These are phyloP conservation scores for Lutraria lutraria DNA, from an alignment of 2,888 invertebrate species.

Conservation along the genomic window DNA sequence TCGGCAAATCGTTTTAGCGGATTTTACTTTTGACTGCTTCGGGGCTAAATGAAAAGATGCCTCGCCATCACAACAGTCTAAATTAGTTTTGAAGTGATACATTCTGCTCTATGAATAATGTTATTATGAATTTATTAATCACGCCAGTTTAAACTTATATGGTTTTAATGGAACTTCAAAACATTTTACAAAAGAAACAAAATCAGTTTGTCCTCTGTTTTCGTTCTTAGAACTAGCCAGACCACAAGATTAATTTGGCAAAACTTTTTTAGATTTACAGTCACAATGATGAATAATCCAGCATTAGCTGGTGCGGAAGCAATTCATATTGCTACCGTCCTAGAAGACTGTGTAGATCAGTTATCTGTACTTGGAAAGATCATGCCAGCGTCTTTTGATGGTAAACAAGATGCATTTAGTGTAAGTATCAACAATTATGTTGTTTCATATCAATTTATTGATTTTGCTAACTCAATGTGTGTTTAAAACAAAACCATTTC, in stretches of 20 bases:
- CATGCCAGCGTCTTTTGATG: constrained; percentile 85
- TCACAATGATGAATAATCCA: not conserved
- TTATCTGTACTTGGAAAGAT: constrained; percentile 85
- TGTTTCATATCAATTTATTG: not conserved
- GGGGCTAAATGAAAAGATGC: too few relatives aligned
- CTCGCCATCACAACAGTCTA: too few relatives aligned
- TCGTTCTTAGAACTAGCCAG: too few relatives aligned
- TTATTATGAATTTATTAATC: too few relatives aligned
- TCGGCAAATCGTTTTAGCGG: not conserved
- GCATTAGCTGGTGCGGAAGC: constrained; percentile 81
- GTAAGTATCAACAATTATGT: constrained; percentile 61
- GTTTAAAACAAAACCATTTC: not conserved
- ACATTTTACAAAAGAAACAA: too few relatives aligned
- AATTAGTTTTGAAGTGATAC: too few relatives aligned
- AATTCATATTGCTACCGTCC: constrained; percentile 85
- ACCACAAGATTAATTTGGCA: not conserved
- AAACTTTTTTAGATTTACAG: not conserved
- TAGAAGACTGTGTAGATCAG: constrained; percentile 87
- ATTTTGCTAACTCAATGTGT: not conserved
- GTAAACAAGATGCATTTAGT: constrained; percentile 77
- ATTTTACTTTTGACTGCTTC: too few relatives aligned
- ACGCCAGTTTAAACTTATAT: too few relatives aligned
- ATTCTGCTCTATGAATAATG: too few relatives aligned
- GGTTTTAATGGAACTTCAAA: too few relatives aligned
- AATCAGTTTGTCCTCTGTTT: too few relatives aligned